These are phyloP conservation scores for Euthynnus affinis DNA, from an alignment of 2,797 vertebrate genomes.

Conservation along the genomic window DNA sequence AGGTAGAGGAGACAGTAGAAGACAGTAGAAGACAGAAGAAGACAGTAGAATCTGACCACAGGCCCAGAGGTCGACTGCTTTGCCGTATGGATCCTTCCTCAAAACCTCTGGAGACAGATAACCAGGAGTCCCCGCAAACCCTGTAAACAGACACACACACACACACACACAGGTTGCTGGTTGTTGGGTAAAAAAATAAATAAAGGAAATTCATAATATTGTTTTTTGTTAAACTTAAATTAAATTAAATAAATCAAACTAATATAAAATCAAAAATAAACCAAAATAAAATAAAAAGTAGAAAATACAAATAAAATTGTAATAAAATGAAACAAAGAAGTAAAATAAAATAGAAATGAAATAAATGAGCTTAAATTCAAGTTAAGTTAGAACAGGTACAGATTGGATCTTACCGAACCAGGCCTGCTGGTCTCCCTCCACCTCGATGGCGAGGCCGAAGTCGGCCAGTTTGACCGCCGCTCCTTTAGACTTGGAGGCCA, in stretches of 20 bases:
- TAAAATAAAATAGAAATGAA: neutral
- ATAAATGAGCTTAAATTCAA: neutral
- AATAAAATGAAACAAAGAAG: neutral
- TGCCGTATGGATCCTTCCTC: conserved; percentile 96
- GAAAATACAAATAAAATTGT: neutral
- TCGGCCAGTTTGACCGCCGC: conserved; percentile 96
- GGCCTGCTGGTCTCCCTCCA: conserved; percentile 97
- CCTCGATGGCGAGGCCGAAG: conserved; percentile 97
- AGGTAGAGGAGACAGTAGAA: neutral
- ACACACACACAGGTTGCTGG: neutral
- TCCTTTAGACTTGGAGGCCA: conserved; percentile 97
- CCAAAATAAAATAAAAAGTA: too few species aligned
- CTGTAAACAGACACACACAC: conserved; percentile 73
- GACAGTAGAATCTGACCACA: conserved; percentile 85
- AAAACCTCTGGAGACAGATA: conserved; percentile 97
- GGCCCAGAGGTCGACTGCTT: conserved; percentile 97
- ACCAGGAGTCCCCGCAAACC: conserved; percentile 96
- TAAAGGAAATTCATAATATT: too few species aligned
- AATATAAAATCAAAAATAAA: too few species aligned
- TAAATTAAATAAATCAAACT: too few species aligned
- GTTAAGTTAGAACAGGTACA: too few species aligned
- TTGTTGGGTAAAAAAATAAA: neutral
- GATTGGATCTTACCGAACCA: conserved; percentile 91
- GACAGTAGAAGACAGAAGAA: neutral
- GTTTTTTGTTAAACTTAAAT: too few species aligned